Evolutionary conservation across 2,888 invertebrate species (phyloP).

Genomic region (Epirrhoe tristata): DNA sequence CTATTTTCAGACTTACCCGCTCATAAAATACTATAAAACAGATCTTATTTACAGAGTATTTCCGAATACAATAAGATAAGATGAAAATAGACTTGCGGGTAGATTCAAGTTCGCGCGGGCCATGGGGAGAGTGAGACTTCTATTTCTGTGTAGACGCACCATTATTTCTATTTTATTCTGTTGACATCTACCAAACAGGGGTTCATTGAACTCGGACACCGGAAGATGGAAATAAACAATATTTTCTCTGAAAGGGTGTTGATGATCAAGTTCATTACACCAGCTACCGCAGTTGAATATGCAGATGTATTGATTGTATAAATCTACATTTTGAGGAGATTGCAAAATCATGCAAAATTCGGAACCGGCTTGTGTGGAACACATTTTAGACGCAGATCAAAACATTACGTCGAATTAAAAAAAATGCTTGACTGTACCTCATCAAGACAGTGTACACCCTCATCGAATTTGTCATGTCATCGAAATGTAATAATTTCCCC

Average conservation of each 20-base stretch:
- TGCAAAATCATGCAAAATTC: conserved; percentile 4
- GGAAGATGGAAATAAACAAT: conserved; percentile 42
- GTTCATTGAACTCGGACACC: conserved; percentile 48
- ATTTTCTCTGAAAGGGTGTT: conserved; percentile 39
- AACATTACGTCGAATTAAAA: background rate
- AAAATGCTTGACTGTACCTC: conserved; percentile 19
- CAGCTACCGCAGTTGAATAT: conserved; percentile 16
- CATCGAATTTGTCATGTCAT: conserved; percentile 81
- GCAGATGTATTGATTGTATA: conserved; percentile 28
- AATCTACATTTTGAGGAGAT: conserved; percentile 28
- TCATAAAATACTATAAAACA: conserved; percentile 47
- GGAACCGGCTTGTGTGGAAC: background rate
- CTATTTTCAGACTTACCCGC: conserved; percentile 37
- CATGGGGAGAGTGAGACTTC: conserved; percentile 73
- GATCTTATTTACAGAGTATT: conserved; percentile 59
- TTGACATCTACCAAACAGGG: conserved; percentile 62
- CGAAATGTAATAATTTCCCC: conserved; percentile 81
- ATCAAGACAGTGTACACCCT: conserved; percentile 64
- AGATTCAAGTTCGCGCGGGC: conserved; percentile 79
- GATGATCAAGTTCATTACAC: conserved; percentile 29
- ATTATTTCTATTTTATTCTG: conserved; percentile 76
- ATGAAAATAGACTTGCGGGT: conserved; percentile 77
- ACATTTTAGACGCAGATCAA: background rate
- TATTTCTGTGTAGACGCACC: conserved; percentile 72
- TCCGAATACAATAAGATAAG: conserved; percentile 76